A percentile compares a stretch with the other conserved stretches of the same genome.
phyloP scores from a whole-genome alignment of 2,888 invertebrate genomes.

The Blera fallax region DNA sequence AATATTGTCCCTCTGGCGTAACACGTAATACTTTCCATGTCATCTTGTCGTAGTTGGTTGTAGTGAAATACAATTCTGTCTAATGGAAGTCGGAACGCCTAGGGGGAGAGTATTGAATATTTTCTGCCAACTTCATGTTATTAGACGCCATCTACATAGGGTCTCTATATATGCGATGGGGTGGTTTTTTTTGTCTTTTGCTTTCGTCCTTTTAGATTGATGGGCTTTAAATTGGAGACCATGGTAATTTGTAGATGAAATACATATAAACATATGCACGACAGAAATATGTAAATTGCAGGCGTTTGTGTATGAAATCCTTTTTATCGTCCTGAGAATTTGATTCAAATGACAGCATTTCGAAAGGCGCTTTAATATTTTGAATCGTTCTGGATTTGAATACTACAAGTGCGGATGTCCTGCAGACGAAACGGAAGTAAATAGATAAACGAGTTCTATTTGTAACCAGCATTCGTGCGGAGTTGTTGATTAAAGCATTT shows the following conservation, averaged over 20 bases:
- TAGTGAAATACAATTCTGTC: slow-evolving; percentile 2
- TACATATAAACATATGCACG: background rate
- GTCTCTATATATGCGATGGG: too few species aligned
- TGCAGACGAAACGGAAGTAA: too few species aligned
- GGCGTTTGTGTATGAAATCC: background rate
- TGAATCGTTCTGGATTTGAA: too few species aligned
- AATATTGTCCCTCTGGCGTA: background rate
- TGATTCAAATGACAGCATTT: too few species aligned
- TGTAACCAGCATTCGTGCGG: too few species aligned
- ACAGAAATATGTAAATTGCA: background rate
- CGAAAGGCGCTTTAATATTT: too few species aligned
- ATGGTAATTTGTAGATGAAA: background rate
- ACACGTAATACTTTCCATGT: background rate
- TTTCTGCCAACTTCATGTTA: background rate
- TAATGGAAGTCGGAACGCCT: slow-evolving; percentile 5
- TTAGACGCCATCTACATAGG: too few species aligned
- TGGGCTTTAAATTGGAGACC: background rate
- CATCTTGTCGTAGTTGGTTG: background rate
- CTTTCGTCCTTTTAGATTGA: background rate
- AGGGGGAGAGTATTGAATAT: background rate
- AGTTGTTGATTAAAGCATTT: too few species aligned
- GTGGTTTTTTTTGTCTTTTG: too few species aligned
- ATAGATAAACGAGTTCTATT: too few species aligned
- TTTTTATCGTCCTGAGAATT: too few species aligned
- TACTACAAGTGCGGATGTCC: too few species aligned